phyloP scores from a whole-genome alignment of 2,888 invertebrate species.

The Nephrotoma appendiculata region DNA sequence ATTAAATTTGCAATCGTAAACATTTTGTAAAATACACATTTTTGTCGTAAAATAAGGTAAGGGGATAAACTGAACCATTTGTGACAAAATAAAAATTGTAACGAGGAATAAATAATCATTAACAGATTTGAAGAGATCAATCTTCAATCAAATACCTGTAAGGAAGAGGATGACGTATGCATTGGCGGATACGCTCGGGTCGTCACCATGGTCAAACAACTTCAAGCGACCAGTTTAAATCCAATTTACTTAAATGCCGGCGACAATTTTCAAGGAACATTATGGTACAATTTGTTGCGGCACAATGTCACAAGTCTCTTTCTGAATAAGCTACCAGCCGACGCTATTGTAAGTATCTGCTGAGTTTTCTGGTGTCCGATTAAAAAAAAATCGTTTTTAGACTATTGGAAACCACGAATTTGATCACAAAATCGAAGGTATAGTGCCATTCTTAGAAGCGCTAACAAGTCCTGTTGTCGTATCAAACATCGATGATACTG shows the following conservation, averaged over 20 bases:
- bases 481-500: conserved; percentile 55
- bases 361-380: background rate
- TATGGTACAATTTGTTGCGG: conserved; percentile 65
- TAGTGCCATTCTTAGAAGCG: conserved; percentile 52
- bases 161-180: conserved; percentile 33
- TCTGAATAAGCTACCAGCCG: conserved; percentile 58
- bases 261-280: conserved; percentile 71
- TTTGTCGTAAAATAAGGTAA: too few relatives aligned
- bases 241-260: conserved; percentile 66
- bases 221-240: conserved; percentile 30
- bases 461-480: conserved; percentile 53
- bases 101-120: too few relatives aligned
- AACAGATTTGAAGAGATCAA: conserved; percentile 47
- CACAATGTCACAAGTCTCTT: conserved; percentile 62
- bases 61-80: too few relatives aligned
- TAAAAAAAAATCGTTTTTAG: conserved; percentile 30
- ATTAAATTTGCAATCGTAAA: too few relatives aligned
- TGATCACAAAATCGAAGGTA: conserved; percentile 56
- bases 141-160: conserved; percentile 39
- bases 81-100: too few relatives aligned
- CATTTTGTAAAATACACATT: too few relatives aligned
- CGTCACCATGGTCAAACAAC: conserved; percentile 37
- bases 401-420: conserved; percentile 81
- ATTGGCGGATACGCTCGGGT: conserved; percentile 56
- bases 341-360: conserved; percentile 49